These are phyloP conservation scores for Daubentonia madagascariensis DNA, from an alignment of 2,113 vertebrate genomes.

Conservation along the genomic window DNA sequence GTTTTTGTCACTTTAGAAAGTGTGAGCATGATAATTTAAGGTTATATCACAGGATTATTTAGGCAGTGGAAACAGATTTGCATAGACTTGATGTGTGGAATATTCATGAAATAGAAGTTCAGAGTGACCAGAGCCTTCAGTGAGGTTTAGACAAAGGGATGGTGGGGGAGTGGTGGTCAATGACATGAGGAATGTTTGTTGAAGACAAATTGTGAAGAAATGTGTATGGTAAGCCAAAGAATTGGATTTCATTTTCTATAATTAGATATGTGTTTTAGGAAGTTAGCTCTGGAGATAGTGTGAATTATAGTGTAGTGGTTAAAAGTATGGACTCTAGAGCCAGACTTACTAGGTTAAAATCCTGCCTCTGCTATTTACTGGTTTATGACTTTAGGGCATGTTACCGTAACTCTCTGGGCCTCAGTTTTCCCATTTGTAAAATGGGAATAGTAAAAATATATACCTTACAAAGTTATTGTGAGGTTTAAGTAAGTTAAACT, in stretches of 20 bases:
- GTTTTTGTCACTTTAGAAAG: slow-evolving; percentile 3
- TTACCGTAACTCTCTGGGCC: not conserved
- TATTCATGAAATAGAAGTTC: not conserved
- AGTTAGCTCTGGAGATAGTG: not conserved
- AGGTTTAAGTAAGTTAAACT: not conserved
- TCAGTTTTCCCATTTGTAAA: not conserved
- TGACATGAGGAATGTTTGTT: not conserved
- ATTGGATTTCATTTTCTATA: not conserved
- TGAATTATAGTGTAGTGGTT: not conserved
- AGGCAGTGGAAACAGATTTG: not conserved
- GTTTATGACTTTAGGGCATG: not conserved
- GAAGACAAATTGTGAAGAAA: not conserved
- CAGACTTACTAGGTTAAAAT: not conserved
- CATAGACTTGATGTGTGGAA: not conserved
- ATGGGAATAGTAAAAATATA: not conserved
- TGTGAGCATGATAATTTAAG: not conserved
- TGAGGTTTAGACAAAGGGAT: not conserved
- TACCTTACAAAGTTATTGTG: not conserved
- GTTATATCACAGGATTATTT: not conserved
- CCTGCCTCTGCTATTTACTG: not conserved
- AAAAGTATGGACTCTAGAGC: not conserved
- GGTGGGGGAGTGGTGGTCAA: not conserved
- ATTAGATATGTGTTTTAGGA: not conserved
- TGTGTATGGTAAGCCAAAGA: not conserved
- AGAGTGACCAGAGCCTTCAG: not conserved